These are phyloP conservation scores for Parasteatoda tepidariorum DNA, from an alignment of 1,140 invertebrate genomes.

Conservation along the genomic window DNA sequence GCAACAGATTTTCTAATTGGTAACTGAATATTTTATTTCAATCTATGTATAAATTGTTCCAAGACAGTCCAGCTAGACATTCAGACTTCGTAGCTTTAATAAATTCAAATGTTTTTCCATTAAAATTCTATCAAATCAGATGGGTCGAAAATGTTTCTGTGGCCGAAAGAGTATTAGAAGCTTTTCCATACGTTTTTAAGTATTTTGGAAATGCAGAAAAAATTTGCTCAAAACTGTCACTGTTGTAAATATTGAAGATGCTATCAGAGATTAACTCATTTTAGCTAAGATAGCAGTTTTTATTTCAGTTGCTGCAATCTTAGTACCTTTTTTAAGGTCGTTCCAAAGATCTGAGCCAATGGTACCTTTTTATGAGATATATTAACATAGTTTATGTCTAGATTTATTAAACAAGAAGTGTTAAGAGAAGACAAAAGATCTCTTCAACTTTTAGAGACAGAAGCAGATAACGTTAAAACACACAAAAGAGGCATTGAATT, in stretches of 20 bases:
- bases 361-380: too few species aligned
- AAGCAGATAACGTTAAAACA: too few species aligned
- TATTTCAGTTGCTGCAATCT: background rate
- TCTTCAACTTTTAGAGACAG: too few species aligned
- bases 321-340: slow-evolving; percentile 9
- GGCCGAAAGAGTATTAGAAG: slow-evolving; percentile 26
- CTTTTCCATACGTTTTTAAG: slow-evolving; percentile 10
- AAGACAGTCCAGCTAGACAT: slow-evolving; percentile 36
- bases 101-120: slow-evolving; percentile 12
- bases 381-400: too few species aligned
- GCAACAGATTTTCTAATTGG: slow-evolving; percentile 2
- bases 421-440: too few species aligned
- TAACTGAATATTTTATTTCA: too few species aligned
- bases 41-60: slow-evolving; percentile 46
- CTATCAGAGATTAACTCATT: too few species aligned
- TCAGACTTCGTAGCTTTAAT: slow-evolving; percentile 6
- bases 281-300: too few species aligned
- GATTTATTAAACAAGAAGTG: too few species aligned
- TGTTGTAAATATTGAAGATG: too few species aligned
- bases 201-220: background rate
- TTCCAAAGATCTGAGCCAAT: slow-evolving; percentile 12
- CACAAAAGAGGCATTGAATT: too few species aligned
- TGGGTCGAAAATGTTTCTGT: too few species aligned
- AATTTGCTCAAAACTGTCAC: background rate
- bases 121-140: slow-evolving; percentile 29